Evolutionary conservation across 1,140 invertebrate species (phyloP).

Genomic region (Himalopsyche phryganea): DNA sequence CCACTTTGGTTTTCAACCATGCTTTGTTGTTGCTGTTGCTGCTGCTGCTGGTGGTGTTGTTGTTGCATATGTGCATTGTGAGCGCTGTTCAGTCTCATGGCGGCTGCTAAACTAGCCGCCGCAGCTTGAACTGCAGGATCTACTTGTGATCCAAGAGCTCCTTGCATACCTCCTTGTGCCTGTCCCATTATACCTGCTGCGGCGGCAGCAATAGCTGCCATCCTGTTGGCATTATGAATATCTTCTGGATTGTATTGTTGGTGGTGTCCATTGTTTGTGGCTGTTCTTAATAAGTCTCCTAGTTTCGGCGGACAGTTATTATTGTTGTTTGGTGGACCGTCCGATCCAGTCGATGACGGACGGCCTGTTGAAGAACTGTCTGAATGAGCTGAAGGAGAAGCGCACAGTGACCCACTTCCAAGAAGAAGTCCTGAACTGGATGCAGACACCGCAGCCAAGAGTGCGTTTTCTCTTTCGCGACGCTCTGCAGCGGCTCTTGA

Average conservation of each 20-base stretch:
- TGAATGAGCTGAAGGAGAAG: constrained; percentile 76
- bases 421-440: constrained; percentile 57
- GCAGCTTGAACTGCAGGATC: constrained; percentile 63
- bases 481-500: constrained; percentile 86
- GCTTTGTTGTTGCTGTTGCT: constrained; percentile 52
- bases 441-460: constrained; percentile 68
- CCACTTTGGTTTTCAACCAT: constrained; percentile 40
- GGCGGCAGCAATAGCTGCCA: constrained; percentile 70
- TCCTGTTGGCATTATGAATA: constrained; percentile 66
- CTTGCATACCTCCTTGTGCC: constrained; percentile 51
- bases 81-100: constrained; percentile 64
- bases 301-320: constrained; percentile 72
- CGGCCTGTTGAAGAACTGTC: constrained; percentile 77
- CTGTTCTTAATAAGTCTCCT: constrained; percentile 62
- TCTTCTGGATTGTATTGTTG: constrained; percentile 69
- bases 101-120: constrained; percentile 73
- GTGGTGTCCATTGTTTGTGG: constrained; percentile 50
- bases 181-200: constrained; percentile 66
- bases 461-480: constrained; percentile 73
- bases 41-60: constrained; percentile 56
- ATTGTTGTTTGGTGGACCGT: constrained; percentile 65
- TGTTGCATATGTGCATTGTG: constrained; percentile 45
- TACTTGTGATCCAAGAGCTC: constrained; percentile 39
- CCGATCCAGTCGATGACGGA: constrained; percentile 73
- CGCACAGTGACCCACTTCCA: constrained; percentile 61